These are phyloP conservation scores for Australoheros facetus DNA, from an alignment of 2,797 vertebrate species.

Conservation along the genomic window DNA sequence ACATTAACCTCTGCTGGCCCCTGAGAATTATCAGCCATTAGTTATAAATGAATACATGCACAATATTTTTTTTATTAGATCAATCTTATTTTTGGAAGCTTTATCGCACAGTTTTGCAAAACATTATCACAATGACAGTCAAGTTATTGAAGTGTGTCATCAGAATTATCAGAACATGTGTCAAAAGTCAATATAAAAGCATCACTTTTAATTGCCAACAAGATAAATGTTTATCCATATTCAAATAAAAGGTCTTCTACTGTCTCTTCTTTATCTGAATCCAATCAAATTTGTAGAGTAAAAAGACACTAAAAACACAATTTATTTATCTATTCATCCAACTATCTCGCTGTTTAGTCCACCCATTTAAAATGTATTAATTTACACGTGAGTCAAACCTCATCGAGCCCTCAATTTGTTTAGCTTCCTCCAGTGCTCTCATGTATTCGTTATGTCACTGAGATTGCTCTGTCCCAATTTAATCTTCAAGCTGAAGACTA, in stretches of 20 bases:
- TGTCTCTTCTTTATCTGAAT: conserved; percentile 2
- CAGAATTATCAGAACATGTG: conserved; percentile 5
- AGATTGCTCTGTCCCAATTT: conserved; percentile 23
- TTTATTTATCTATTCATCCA: not conserved
- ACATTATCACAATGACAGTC: conserved; percentile 2
- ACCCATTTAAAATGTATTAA: not conserved
- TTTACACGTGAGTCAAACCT: conserved; percentile 2
- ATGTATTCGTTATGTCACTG: conserved; percentile 16
- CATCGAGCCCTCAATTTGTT: not conserved
- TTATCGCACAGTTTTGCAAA: not conserved
- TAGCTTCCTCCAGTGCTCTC: not conserved
- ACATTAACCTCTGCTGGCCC: not conserved
- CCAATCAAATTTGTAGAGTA: not conserved
- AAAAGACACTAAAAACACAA: not conserved
- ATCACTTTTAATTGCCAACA: not conserved
- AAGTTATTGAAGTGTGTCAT: not conserved
- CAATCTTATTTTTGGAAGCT: not conserved
- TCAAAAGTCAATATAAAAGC: conserved; percentile 8
- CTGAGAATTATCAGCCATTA: not conserved
- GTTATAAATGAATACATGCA: not conserved
- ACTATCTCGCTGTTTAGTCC: not conserved
- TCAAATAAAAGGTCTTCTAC: not conserved
- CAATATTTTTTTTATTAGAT: not conserved
- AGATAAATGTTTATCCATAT: conserved; percentile 9
- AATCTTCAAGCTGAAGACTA: conserved; percentile 43